Evolutionary conservation across 92 coral and sea anemone genomes (phyloP).

Genomic region (Nematostella vectensis): DNA sequence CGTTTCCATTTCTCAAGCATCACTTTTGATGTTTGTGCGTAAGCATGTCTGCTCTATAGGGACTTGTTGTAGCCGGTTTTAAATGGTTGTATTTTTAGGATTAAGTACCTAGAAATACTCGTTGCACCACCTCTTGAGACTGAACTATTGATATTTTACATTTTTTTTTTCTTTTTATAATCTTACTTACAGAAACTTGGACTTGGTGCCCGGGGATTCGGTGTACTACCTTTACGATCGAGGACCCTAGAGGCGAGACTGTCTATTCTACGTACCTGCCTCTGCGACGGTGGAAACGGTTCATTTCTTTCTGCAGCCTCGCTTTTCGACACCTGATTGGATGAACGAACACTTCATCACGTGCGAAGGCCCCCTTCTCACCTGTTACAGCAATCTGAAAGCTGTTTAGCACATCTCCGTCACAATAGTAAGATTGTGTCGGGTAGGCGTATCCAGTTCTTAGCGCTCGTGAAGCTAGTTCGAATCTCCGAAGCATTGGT

Average conservation of each 20-base stretch:
- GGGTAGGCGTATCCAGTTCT: neutral
- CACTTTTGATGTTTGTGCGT: no score
- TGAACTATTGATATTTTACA: no score
- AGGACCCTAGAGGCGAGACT: neutral
- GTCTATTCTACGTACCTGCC: neutral
- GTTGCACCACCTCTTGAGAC: no score
- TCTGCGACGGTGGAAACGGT: neutral
- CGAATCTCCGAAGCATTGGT: neutral
- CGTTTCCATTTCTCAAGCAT: no score
- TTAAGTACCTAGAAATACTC: no score
- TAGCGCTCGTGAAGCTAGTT: neutral
- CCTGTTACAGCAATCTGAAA: neutral
- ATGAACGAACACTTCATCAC: neutral
- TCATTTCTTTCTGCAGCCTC: neutral
- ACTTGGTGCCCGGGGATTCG: no score
- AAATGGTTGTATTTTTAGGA: neutral
- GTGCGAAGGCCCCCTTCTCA: neutral
- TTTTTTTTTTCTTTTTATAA: no score
- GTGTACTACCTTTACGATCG: no score
- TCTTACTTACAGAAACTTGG: no score
- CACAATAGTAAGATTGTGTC: neutral
- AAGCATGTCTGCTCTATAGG: neutral
- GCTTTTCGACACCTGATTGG: neutral
- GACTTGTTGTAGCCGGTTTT: neutral
- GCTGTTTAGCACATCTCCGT: neutral